Percentiles rank a stretch among this genome's conserved stretches.
These are phyloP conservation scores for Myrmecophaga tridactyla DNA, from an alignment of 2,113 vertebrate species.

Conservation along the genomic window DNA sequence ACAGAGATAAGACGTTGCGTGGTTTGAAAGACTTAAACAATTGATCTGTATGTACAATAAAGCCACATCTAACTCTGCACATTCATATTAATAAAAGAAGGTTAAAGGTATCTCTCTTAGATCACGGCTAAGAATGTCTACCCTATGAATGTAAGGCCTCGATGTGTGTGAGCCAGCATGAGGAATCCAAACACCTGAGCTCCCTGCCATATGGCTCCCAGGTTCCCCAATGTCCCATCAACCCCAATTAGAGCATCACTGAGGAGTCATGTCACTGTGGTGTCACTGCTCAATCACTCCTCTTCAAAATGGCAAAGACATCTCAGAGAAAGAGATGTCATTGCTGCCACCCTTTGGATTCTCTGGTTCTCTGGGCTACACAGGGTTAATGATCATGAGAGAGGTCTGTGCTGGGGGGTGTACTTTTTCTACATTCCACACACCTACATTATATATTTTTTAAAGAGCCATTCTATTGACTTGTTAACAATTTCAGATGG, in stretches of 20 bases:
- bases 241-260: fast-evolving
- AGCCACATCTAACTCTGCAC: background rate
- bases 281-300: background rate
- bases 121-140: background rate
- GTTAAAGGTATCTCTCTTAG: background rate
- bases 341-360: no score
- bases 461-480: background rate
- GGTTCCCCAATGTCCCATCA: background rate
- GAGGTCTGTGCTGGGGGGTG: fast-evolving
- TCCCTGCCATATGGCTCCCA: fast-evolving
- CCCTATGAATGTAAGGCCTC: background rate
- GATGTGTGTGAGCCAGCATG: fast-evolving
- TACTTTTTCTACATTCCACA: background rate
- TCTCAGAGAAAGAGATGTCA: background rate
- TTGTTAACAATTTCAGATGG: background rate
- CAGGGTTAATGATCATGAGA: background rate
- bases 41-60: background rate
- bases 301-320: background rate
- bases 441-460: background rate
- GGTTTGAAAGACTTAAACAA: background rate
- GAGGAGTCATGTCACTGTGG: background rate
- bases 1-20: background rate
- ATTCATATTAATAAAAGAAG: background rate
- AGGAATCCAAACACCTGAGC: fast-evolving
- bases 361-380: background rate